Base-by-base conservation (phyloP, 2,797 vertebrate species). In the Eulemur mongoz region DNA sequence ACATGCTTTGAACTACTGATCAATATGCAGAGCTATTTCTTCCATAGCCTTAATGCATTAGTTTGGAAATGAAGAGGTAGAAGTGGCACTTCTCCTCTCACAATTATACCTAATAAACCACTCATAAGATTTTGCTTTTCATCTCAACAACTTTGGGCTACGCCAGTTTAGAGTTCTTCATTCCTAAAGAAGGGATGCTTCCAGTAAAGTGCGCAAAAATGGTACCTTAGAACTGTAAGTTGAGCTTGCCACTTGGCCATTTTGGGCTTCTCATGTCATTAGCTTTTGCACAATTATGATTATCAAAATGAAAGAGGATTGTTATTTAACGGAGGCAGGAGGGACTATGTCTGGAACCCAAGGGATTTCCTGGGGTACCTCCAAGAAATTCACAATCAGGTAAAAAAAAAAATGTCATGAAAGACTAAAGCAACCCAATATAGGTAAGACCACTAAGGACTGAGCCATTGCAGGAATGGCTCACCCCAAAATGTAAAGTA, bases 31-130 rank as follows among this genome's bases (percentile, higher is more conserved):
- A 63, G 38, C 18, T 73, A 87, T 67, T 89, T 73, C 35, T 81
- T 85, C 32, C 15, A 69, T 57, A 82, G 25, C 7, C 18, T 11
- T 67, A 52, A 91, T 54, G 43, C 15, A 2, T 35, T 18, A 43
- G 15, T 92, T 73, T 84, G 27, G 8, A 94, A 93, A 96, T 87
- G 4, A 69, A 96, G 30, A 81, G 12, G 25, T 69, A 76, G 50
- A 92, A 90, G 8, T 18, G 3, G 9, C 2, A 27, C 32, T 50
- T 9, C 0, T 54, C 17, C 4, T 23, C 20, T 45, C 12, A 22
- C 15, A 76, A n/a, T 61, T 76, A 69, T 1, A 67, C 12, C 43
- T 89, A 87, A 89, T 30, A 67, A 72, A 69, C 25, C 43, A 75
- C 61, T 61, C 50, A 40, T 12, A 45, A 11, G 43, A 57, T 57